Evolutionary conservation across 2,113 vertebrate species (phyloP), one percentile per base, ranked within the genome.

Genomic region (Oceanites oceanicus): DNA sequence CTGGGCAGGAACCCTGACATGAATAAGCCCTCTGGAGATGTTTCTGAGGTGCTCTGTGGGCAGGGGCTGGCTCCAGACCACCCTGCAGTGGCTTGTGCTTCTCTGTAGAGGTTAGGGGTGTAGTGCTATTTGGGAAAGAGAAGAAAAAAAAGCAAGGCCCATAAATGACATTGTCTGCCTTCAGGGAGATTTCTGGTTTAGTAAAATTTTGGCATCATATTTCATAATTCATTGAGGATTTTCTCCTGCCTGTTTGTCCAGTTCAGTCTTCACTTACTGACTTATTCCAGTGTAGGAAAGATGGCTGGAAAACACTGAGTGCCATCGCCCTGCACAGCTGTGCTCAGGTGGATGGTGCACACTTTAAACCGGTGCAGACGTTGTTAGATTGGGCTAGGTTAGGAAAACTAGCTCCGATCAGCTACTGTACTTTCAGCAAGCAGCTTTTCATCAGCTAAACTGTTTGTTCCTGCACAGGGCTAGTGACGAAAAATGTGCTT

Each of bases 381-480:
- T 27, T 50, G 53, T 77, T 83, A 49, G n/a, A 14, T 38, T 38
- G 72, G 52, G 52, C 58, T 62, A 19, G 12, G 4, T 82, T 49
- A n/a, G 66, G 62, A 78, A 72, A 88, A 32, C 19, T 4, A 55
- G 38, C 52, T 81, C 67, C 26, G 72, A 26, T 62, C 63, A 86
- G 38, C 83, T 73, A 49, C 82, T 76, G 58, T 7, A 52, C 93
- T 76, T 90, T 25, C 20, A 56, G 62, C 71, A 92, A 56, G 66
- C 66, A 79, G 76, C 76, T 93, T 55, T 83, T 83, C 66, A 47
- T 86, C 52, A 77, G 75, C 82, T 92, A 17, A 92, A 84, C 79
- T 21, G 6, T 86, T 85, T 79, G 36, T 71, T 85, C 61, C 65
- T 91, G 52, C 81, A 79, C 36, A n/a, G 52, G 53, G 23, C 29